phyloP scores from a whole-genome alignment of 2,888 invertebrate species.

The Azorinus chamasolen region DNA sequence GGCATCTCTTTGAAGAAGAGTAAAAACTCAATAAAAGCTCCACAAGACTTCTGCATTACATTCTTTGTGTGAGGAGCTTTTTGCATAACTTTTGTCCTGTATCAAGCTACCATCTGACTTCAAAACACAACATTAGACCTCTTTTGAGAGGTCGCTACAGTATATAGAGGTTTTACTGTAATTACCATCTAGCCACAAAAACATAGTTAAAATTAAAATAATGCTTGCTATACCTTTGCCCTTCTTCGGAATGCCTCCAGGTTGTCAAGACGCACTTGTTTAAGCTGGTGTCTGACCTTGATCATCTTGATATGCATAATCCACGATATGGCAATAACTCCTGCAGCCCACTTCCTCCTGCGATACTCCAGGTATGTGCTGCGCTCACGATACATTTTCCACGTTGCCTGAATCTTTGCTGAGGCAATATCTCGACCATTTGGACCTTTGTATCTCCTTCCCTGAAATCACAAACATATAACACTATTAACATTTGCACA shows the following conservation, averaged over 20 bases:
- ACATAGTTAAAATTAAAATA: too few species aligned
- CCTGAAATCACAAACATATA: constrained; percentile 73
- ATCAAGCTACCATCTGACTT: too few species aligned
- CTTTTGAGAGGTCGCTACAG: too few species aligned
- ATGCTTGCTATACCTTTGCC: constrained; percentile 75
- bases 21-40: too few species aligned
- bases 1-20: too few species aligned
- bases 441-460: constrained; percentile 81
- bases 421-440: constrained; percentile 83
- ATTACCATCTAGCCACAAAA: too few species aligned
- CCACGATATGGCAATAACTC: constrained; percentile 86
- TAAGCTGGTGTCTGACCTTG: constrained; percentile 82
- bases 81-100: too few species aligned
- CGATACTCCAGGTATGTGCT: constrained; percentile 83
- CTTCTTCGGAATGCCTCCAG: constrained; percentile 81
- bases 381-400: constrained; percentile 80
- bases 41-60: too few species aligned
- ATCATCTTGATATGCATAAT: constrained; percentile 85
- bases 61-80: too few species aligned
- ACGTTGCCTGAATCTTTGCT: constrained; percentile 84
- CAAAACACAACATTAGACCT: too few species aligned
- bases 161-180: too few species aligned
- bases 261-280: constrained; percentile 79
- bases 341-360: constrained; percentile 85
- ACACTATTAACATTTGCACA: too few species aligned